Conservation (phyloP, 2,113 vertebrate genomes). For the Abramis brama region DNA sequence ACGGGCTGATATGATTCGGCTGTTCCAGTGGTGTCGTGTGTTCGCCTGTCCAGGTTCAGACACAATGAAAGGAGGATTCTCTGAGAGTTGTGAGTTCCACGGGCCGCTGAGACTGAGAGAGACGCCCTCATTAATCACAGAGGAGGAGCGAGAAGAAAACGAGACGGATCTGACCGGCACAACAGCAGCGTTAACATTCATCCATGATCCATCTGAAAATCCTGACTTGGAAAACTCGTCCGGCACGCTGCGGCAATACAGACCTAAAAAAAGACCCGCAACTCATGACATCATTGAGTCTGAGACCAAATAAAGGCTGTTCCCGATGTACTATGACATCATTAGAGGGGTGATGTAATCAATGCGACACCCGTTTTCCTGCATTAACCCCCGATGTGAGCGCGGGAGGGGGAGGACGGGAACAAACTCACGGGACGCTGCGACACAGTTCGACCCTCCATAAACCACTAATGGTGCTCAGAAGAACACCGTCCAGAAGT, state of each 20-base stretch:
- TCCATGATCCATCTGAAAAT: not conserved
- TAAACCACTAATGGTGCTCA: not conserved
- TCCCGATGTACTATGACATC: constrained; percentile 27
- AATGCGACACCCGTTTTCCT: constrained; percentile 38
- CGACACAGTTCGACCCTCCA: not conserved
- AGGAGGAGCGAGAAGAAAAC: too few relatives aligned
- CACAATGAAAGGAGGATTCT: constrained; percentile 62
- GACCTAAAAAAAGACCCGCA: not conserved
- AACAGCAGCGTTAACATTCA: not conserved
- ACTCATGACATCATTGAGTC: constrained; percentile 34
- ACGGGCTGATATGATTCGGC: not conserved
- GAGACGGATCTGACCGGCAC: not conserved
- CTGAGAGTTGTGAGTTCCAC: constrained; percentile 65
- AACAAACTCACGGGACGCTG: not conserved
- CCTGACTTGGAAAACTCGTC: not conserved
- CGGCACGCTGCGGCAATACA: not conserved
- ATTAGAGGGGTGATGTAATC: constrained; percentile 40
- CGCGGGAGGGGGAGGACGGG: not conserved
- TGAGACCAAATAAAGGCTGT: constrained; percentile 32
- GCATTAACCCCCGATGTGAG: constrained; percentile 23
- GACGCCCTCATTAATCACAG: constrained; percentile 47
- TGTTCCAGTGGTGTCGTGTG: not conserved
- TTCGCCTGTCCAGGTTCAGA: constrained; percentile 65
- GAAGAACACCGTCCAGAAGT: too few relatives aligned
- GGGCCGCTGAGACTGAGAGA: constrained; percentile 50